These are phyloP conservation scores for Lonchura striata DNA, from an alignment of 2,113 vertebrate genomes.

Conservation along the genomic window DNA sequence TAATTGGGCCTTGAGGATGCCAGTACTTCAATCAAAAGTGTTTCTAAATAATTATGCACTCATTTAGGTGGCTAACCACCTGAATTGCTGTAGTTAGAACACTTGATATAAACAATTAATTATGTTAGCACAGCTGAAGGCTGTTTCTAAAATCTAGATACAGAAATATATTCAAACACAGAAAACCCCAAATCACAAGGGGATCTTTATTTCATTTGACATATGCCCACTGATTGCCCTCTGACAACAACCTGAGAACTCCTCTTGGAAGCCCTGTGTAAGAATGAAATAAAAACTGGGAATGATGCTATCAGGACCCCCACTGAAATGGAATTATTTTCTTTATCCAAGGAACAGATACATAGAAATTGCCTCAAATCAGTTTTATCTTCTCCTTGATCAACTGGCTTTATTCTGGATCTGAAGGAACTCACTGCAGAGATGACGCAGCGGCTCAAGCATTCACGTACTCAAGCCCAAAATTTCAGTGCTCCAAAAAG, in stretches of 20 bases:
- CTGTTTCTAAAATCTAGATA: neutral
- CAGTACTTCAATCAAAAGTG: neutral
- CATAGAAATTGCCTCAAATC: neutral
- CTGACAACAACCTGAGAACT: neutral
- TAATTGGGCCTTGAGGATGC: neutral
- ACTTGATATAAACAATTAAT: constrained; percentile 14
- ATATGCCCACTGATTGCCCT: neutral
- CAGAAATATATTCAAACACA: neutral
- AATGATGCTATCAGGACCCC: neutral
- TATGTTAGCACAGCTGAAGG: neutral
- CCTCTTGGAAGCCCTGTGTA: neutral
- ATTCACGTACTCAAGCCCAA: accelerated
- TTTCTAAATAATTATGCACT: constrained; percentile 17
- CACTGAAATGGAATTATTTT: neutral
- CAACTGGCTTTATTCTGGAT: neutral
- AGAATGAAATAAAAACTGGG: neutral
- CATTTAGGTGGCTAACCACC: constrained; percentile 22
- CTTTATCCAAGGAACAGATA: neutral
- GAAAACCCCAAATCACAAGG: neutral
- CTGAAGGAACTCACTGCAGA: neutral
- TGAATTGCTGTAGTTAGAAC: neutral
- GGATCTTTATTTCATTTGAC: neutral
- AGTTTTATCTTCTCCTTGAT: neutral
- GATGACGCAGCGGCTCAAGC: neutral
- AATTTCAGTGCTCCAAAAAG: neutral